Evolutionary conservation across 2,113 vertebrate genomes (phyloP).

Genomic region (Anas platyrhynchos): DNA sequence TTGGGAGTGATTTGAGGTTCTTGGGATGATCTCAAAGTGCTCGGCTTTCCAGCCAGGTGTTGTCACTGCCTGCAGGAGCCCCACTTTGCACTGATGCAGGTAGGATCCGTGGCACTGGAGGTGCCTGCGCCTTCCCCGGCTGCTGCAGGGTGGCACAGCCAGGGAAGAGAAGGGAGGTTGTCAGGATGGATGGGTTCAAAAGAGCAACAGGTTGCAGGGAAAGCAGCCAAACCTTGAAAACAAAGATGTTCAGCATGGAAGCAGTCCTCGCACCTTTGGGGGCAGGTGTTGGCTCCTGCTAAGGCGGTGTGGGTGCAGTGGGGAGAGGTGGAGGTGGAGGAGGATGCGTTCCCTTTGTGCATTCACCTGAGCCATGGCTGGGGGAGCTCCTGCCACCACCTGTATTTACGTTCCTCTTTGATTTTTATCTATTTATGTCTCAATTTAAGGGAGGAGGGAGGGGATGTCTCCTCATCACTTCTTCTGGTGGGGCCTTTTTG

Average conservation of each 20-base stretch:
- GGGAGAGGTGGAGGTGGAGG: not conserved
- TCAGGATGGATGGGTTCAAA: not conserved
- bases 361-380: not conserved
- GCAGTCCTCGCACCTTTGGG: not conserved
- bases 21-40: not conserved
- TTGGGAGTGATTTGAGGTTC: not conserved
- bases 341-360: not conserved
- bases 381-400: not conserved
- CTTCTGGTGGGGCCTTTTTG: not conserved
- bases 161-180: not conserved
- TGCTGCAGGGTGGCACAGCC: not conserved
- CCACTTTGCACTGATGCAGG: too few relatives aligned
- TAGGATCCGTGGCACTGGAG: not conserved
- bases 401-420: not conserved
- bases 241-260: not conserved
- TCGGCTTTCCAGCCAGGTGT: not conserved
- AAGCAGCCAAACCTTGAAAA: not conserved
- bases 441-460: not conserved
- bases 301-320: not conserved
- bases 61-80: not conserved
- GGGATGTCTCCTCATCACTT: not conserved
- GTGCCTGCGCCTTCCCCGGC: not conserved
- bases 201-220: not conserved
- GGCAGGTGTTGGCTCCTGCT: not conserved
- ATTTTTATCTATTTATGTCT: constrained; percentile 4